Conservation (phyloP, 2,888 invertebrate genomes). For the Notocelia uddmanniana region DNA sequence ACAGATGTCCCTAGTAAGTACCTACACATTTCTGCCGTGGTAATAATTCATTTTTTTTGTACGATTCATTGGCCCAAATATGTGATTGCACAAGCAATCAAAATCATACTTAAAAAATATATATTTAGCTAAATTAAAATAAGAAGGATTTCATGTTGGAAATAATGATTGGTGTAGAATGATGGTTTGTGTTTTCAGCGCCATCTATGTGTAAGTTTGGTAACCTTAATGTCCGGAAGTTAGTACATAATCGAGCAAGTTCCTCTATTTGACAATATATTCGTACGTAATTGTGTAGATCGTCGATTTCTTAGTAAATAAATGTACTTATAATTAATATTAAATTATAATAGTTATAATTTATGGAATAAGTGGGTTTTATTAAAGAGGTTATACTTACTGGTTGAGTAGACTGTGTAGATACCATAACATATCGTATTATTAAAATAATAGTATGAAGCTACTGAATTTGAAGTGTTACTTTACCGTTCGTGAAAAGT, state of each 20-base stretch:
- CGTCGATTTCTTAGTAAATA: conserved; percentile 40
- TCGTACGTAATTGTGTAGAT: conserved; percentile 48
- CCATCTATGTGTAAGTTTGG: conserved; percentile 24
- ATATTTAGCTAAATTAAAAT: too few relatives aligned
- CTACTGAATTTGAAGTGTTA: neutral
- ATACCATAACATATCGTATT: conserved; percentile 3
- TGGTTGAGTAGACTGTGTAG: conserved; percentile 3
- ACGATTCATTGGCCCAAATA: too few relatives aligned
- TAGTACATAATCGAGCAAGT: conserved; percentile 61
- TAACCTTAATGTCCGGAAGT: neutral
- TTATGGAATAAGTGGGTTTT: conserved; percentile 15
- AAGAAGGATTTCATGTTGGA: too few relatives aligned
- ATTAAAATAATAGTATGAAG: neutral
- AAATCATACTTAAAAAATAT: too few relatives aligned
- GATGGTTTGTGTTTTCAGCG: neutral
- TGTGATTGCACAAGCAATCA: too few relatives aligned
- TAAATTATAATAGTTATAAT: conserved; percentile 30
- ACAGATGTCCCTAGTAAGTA: too few relatives aligned
- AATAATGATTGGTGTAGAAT: too few relatives aligned
- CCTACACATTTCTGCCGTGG: too few relatives aligned
- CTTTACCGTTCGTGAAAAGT: neutral
- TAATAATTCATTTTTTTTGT: too few relatives aligned
- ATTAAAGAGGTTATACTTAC: neutral
- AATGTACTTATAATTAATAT: conserved; percentile 39
- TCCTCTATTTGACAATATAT: conserved; percentile 80